Evolutionary conservation across 1,140 invertebrate species (phyloP), one percentile per base, ranked within the genome.

Genomic region (Campodea augens): DNA sequence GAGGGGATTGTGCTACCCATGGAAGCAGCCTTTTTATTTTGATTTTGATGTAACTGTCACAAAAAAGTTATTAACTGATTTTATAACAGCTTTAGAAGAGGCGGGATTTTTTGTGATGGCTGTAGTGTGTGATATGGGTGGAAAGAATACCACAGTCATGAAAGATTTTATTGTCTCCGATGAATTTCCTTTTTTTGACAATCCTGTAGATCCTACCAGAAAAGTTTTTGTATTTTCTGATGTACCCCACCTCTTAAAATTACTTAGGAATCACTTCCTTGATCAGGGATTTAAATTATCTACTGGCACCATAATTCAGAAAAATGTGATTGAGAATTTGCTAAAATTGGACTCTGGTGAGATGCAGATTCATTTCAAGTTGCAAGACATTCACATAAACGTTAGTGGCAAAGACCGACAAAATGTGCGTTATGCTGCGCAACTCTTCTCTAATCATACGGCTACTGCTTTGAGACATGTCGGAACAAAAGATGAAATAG

Each of bases 1-100:
- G 10, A 40, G 55, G 43, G 57, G 60, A 32, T 41, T 63, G 13
- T 56, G 56, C 42, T 47, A 40, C 12, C 46, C 51, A 27, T 64
- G 59, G 62, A 59, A 60, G 42, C 62, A 64, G 46, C 55, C 52
- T 10, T 45, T 63, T 5, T 63, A 56, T 47, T 23, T 55, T 7
- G 52, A 48, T n/a, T 63, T 61, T 51, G 60, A 63, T 48, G 41
- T 48, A 39, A 54, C 51, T 46, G 55, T 63, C 27, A 57, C 55
- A 15, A 51, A 54, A 49, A 45, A 54, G 40, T 53, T 57, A 25
- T 39, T 63, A 10, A 29, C 48, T 0, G 15, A 50, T 24, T 39
- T 58, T 3, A 59, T 62, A 13, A 44, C 25, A 24, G 40, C 51
- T 24, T 41, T 62, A 18, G 50, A 60, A 45, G 38, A 49, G 23